A percentile compares a stretch with the other conserved stretches of the same genome.
These are phyloP conservation scores for Littorina saxatilis DNA, from an alignment of 1,140 invertebrate species.

Conservation along the genomic window DNA sequence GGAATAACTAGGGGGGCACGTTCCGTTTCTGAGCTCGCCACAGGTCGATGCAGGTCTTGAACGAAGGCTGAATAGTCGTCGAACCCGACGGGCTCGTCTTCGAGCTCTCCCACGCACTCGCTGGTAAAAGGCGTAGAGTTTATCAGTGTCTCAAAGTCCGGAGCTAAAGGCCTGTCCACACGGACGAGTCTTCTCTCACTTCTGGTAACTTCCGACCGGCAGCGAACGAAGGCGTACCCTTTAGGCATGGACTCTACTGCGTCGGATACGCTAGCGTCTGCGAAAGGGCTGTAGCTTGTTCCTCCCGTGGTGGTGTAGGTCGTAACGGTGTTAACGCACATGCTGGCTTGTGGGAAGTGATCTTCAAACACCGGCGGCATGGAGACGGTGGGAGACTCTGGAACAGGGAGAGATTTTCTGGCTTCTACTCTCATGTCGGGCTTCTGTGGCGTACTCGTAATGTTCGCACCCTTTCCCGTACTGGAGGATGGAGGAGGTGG, in stretches of 20 bases:
- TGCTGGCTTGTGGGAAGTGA: neutral
- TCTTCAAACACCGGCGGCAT: neutral
- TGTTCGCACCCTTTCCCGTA: neutral
- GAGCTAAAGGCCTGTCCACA: constrained; percentile 17
- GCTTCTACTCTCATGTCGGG: neutral
- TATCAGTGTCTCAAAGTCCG: constrained; percentile 27
- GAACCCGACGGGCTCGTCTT: neutral
- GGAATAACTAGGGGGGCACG: neutral
- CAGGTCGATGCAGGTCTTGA: neutral
- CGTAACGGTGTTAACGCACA: neutral
- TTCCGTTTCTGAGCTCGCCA: neutral
- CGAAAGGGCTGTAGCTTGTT: neutral
- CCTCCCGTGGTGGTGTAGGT: neutral
- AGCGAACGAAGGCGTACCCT: constrained; percentile 16
- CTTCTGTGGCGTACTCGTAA: neutral
- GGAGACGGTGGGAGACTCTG: neutral
- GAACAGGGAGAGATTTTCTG: neutral
- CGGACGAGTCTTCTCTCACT: constrained; percentile 6
- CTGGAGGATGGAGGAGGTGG: neutral
- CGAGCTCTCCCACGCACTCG: neutral
- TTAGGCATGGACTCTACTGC: neutral
- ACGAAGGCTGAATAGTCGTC: constrained; percentile 26
- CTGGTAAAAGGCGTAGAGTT: constrained; percentile 11
- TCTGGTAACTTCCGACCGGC: constrained; percentile 2
- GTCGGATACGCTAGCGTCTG: constrained; percentile 9